Evolutionary conservation across 2,888 invertebrate species (phyloP).

Genomic region (Lordiphosa fenestrarum): DNA sequence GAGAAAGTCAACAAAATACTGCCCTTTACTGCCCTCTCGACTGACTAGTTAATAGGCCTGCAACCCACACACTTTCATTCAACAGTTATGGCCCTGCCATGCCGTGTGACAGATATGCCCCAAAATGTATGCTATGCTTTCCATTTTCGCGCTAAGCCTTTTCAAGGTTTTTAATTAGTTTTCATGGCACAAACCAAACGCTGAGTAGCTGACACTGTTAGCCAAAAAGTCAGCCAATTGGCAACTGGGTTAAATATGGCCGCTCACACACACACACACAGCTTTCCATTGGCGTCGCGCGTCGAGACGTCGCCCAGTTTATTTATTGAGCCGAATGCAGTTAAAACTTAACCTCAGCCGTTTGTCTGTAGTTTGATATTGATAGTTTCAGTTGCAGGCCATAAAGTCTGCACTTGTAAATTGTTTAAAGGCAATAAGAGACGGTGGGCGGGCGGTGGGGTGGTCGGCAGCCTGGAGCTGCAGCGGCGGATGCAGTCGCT

Average conservation of each 20-base stretch:
- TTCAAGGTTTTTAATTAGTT: slow-evolving; percentile 39
- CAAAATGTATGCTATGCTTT: not conserved
- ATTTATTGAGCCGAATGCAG: slow-evolving; percentile 58
- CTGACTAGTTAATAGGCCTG: too few relatives aligned
- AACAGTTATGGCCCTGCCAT: too few relatives aligned
- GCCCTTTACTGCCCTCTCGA: too few relatives aligned
- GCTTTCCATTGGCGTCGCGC: slow-evolving; percentile 13
- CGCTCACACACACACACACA: not conserved
- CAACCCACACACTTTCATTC: too few relatives aligned
- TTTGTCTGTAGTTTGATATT: slow-evolving; percentile 43
- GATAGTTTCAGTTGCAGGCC: slow-evolving; percentile 37
- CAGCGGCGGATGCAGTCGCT: slow-evolving; percentile 22
- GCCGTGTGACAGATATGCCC: slow-evolving; percentile 4
- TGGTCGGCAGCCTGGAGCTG: not conserved
- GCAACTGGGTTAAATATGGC: slow-evolving; percentile 41
- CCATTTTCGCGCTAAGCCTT: slow-evolving; percentile 7
- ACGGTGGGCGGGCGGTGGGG: not conserved
- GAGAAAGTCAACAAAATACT: too few relatives aligned
- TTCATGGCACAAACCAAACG: slow-evolving; percentile 20
- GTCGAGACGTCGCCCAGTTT: slow-evolving; percentile 34
- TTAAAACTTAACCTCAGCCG: slow-evolving; percentile 56
- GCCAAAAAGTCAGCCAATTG: slow-evolving; percentile 36
- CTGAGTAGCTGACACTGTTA: slow-evolving; percentile 24
- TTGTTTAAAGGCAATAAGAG: slow-evolving; percentile 41
- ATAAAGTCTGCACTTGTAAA: slow-evolving; percentile 44